Percentiles rank a stretch among this genome's conserved stretches.
These are phyloP conservation scores for Styela clava DNA, from an alignment of 23 tunicate species.

Conservation along the genomic window DNA sequence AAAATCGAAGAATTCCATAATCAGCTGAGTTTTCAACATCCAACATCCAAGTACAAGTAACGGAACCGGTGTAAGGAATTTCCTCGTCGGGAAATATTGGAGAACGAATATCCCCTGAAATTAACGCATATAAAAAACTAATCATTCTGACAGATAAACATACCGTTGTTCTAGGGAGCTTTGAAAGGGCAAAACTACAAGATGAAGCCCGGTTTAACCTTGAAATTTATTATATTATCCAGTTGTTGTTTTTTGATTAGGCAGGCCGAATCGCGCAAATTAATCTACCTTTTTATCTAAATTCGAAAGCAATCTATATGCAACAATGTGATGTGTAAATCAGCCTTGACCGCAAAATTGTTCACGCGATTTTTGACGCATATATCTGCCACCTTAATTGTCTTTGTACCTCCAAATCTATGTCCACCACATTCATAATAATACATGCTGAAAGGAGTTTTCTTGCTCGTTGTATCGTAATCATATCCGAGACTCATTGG, in stretches of 20 bases:
- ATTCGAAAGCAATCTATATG: too few relatives aligned
- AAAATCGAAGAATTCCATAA: constrained; percentile 19
- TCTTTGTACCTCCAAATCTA: constrained; percentile 14
- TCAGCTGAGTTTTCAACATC: neutral
- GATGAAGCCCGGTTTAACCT: too few relatives aligned
- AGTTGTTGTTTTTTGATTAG: constrained; percentile 1
- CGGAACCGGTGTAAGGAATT: neutral
- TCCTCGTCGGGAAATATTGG: constrained; percentile 9
- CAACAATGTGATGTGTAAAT: too few relatives aligned
- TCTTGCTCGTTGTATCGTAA: neutral
- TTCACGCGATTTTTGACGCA: too few relatives aligned
- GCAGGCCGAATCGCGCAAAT: neutral
- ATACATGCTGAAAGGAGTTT: neutral
- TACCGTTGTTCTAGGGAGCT: too few relatives aligned
- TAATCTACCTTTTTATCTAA: neutral
- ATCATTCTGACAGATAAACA: too few relatives aligned
- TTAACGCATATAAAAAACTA: neutral
- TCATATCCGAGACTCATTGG: neutral
- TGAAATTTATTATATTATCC: neutral
- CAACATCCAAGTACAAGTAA: constrained; percentile 11
- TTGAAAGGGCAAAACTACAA: too few relatives aligned
- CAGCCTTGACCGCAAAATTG: too few relatives aligned
- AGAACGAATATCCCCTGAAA: neutral
- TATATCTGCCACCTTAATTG: too few relatives aligned
- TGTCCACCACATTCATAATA: constrained; percentile 31